Percentiles rank a stretch among this genome's conserved stretches.
phyloP scores from a whole-genome alignment of 2,797 vertebrate genomes.

The Trichosurus vulpecula region DNA sequence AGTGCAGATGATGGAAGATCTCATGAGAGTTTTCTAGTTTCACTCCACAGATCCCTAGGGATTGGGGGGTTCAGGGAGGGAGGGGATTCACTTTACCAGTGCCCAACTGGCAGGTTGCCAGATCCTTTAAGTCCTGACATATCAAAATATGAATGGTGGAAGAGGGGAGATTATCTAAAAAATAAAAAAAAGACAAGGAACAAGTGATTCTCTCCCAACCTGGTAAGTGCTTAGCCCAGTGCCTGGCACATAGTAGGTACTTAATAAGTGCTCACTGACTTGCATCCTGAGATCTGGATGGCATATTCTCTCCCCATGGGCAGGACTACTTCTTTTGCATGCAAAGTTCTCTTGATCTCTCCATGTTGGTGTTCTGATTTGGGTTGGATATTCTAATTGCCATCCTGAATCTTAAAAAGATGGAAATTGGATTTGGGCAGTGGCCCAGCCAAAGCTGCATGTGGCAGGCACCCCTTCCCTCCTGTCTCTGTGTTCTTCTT shows the following conservation, averaged over 20 bases:
- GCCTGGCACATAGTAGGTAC: neutral
- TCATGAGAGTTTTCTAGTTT: neutral
- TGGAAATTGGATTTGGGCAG: constrained; percentile 22
- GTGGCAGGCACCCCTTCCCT: neutral
- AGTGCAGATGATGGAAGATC: neutral
- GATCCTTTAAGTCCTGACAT: neutral
- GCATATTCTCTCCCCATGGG: neutral
- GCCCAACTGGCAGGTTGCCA: neutral
- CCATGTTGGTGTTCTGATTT: constrained; percentile 9
- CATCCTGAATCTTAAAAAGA: constrained; percentile 12
- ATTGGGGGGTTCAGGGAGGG: neutral
- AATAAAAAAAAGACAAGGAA: neutral
- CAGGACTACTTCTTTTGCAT: neutral
- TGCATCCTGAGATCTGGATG: neutral
- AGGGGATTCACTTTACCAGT: neutral
- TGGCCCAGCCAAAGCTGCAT: constrained; percentile 24
- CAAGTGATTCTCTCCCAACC: neutral
- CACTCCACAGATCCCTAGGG: neutral
- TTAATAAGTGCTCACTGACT: neutral
- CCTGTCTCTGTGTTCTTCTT: neutral
- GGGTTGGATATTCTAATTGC: constrained; percentile 41
- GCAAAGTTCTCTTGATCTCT: neutral
- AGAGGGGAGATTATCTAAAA: neutral
- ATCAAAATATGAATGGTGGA: neutral
- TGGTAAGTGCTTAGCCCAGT: neutral